phyloP scores from a whole-genome alignment of 2,113 vertebrate species.

The Anolis carolinensis region DNA sequence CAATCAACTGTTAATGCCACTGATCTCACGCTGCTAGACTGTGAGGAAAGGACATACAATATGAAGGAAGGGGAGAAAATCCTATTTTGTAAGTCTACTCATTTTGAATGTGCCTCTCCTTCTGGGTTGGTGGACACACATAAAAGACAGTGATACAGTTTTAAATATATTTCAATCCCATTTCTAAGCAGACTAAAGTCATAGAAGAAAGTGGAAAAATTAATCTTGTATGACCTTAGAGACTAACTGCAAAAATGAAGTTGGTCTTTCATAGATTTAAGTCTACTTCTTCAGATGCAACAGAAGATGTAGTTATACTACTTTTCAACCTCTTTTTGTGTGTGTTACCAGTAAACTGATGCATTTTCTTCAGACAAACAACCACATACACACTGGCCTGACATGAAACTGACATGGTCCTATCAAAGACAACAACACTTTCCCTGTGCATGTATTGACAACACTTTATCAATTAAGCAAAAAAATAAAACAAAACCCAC shows the following conservation, averaged over 20 bases:
- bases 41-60: neutral
- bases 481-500: too few species aligned
- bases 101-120: neutral
- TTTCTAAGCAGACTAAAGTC: neutral
- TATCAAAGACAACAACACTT: neutral
- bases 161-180: neutral
- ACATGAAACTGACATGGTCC: neutral
- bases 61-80: neutral
- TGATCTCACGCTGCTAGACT: constrained; percentile 36
- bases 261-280: too few species aligned
- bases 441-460: neutral
- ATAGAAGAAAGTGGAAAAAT: neutral
- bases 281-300: too few species aligned
- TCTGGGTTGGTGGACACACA: too few species aligned
- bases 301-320: too few species aligned
- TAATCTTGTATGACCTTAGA: too few species aligned
- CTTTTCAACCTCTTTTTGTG: neutral
- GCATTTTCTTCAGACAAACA: neutral
- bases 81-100: constrained; percentile 27
- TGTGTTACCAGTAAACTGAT: neutral
- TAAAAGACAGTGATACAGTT: neutral
- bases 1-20: neutral
- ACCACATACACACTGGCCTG: neutral
- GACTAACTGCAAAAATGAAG: too few species aligned
- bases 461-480: too few species aligned